Base-by-base conservation (phyloP, 2,888 invertebrate species). In the Anarsia innoxiella region DNA sequence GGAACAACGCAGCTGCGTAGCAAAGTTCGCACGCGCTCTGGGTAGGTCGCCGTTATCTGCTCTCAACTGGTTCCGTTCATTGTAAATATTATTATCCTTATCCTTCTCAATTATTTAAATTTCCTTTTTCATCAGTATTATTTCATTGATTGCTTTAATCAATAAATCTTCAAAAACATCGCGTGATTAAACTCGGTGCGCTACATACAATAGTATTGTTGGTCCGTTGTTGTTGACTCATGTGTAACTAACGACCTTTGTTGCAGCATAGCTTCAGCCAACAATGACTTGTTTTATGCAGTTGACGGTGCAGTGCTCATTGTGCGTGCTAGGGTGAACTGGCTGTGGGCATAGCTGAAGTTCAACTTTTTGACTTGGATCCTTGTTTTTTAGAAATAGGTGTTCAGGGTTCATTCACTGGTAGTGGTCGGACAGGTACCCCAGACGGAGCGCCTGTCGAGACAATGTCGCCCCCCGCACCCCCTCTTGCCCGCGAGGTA, bases 361-460 rank as follows among this genome's bases (percentile, higher is more conserved):
- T 33, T 33, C 33, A 33, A 25, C 33, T n/a, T 14, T 33, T 33
- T 33, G 33, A 33, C 33, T 33, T 14, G 26, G 33, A 26, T 9
- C 11, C 15, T n/a, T 10, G 3, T 23, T 26, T 33, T 23, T 33
- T 26, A 25, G 16, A 33, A 33, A 26, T 15, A 33, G 33, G 26
- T 19, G 15, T 25, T 35, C 19, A 33, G 58, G 61, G 72, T 69
- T 71, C 66, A 58, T 71, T 71, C 59, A 67, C 67, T 49, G 49
- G 36, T 38, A 51, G 53, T 50, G 49, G 53, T 56, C 47, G 56
- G 51, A 59, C 68, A 70, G 69, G 74, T 74, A 75, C 47, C 48
- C 45, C 53, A 59, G 61, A 54, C 57, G 43, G 56, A 52, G 64
- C 49, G 59, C 54, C 51, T 36, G 49, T 48, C 59, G 59, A 61